Percentiles rank a stretch among this genome's conserved stretches.
Evolutionary conservation across 2,113 vertebrate species (phyloP).

Genomic region (Anoura caudifer): DNA sequence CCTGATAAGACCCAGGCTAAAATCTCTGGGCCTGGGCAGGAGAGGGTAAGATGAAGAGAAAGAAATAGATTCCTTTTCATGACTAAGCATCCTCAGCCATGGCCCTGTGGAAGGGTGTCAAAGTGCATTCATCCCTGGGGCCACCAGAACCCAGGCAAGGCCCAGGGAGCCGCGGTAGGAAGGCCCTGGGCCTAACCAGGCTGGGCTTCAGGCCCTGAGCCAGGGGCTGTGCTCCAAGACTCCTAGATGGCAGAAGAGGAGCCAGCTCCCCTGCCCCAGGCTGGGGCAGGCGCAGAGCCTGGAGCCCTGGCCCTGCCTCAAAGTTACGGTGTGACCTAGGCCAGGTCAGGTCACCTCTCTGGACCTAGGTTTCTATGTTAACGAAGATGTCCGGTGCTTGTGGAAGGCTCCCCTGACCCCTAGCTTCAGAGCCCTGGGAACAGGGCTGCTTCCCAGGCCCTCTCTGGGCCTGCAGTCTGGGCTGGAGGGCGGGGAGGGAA

Average conservation of each 20-base stretch:
- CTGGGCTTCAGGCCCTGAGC: neutral
- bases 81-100: neutral
- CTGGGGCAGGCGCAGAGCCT: neutral
- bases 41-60: neutral
- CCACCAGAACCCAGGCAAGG: neutral
- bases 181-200: neutral
- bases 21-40: neutral
- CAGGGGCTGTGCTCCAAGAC: neutral
- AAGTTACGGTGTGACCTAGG: neutral
- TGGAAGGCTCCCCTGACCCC: neutral
- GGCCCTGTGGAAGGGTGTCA: neutral
- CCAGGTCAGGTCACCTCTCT: neutral
- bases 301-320: neutral
- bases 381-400: neutral
- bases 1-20: neutral
- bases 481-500: neutral
- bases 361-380: neutral
- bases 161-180: neutral
- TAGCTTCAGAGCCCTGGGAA: neutral
- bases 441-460: rapidly evolving
- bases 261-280: neutral
- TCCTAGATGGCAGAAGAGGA: neutral
- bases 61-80: neutral
- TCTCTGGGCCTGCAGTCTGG: neutral
- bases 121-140: neutral